Evolutionary conservation across 2,113 vertebrate species (phyloP), one percentile per base, ranked within the genome.

Genomic region (Dasyornis broadbenti): DNA sequence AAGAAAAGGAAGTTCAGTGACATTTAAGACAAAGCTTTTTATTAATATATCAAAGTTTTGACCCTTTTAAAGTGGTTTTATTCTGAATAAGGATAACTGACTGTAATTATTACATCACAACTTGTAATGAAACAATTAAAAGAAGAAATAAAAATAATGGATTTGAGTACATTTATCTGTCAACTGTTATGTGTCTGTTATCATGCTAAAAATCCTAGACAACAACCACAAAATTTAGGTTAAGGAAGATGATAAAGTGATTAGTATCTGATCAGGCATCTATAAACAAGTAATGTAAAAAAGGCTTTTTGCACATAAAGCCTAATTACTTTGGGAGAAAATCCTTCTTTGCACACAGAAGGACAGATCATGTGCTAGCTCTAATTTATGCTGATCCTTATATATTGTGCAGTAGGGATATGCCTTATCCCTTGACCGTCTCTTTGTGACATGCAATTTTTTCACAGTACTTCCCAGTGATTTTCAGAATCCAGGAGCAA

Each of bases 341-440:
- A 96, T 82, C 60, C 84, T 94, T 86, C 53, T 88, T 95, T 94
- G 79, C 39, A 72, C 89, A 83, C 91, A 96, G 83, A 96, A 88
- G 61, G 73, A 59, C 60, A 42, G 77, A 90, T 92, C 92, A 92
- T 94, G 81, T 82, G 89, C 80, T 95, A 94, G 73, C 63, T 95
- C 69, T 94, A 92, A 96, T 97, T 97, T 97, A 91, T 95, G 89
- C 82, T 96, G 93, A 97, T 97, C 93, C 94, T 91, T 96, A 65
- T 86, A 87, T 69, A 86, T 42, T 82, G 84, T 95, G 77, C 39
- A 65, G 82, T 82, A 82, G 89, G 66, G 77, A 86, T 87, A 89
- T 94, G 65, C 61, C 89, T 96, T 94, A 96, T 96, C 79, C 93
- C 56, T 84, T 89, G 69, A n/a, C 63, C 92, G 40, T 85, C 59